A percentile compares a stretch with the other conserved stretches of the same genome.
Conservation (phyloP, 2,797 vertebrate genomes). For the Megaceryle alcyon region DNA sequence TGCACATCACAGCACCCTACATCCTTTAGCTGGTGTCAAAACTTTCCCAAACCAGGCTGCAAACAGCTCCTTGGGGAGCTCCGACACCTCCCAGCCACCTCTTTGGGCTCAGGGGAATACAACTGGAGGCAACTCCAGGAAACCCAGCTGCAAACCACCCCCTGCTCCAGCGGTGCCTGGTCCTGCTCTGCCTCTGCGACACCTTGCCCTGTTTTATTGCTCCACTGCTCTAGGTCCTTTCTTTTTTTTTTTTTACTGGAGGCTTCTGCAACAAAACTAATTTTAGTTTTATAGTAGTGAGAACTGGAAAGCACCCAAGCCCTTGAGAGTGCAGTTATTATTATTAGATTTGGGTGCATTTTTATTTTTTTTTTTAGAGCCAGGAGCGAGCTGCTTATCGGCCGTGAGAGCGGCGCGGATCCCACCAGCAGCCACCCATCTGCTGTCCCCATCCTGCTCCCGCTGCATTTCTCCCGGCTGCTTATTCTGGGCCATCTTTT, state of each 20-base stretch:
- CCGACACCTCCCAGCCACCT: not conserved
- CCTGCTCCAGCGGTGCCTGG: fast-evolving
- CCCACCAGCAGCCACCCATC: fast-evolving
- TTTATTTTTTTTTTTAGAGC: not conserved
- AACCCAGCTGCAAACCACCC: not conserved
- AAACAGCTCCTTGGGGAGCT: not conserved
- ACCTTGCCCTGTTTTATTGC: not conserved
- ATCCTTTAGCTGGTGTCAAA: not conserved
- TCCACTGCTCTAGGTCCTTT: not conserved
- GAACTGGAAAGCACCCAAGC: slow-evolving; percentile 48
- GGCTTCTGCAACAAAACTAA: slow-evolving; percentile 29
- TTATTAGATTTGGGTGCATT: slow-evolving; percentile 15
- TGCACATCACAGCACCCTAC: not conserved
- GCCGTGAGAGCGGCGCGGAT: fast-evolving
- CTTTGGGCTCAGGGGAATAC: not conserved
- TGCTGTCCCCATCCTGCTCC: not conserved
- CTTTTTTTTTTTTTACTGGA: not conserved
- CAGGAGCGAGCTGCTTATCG: fast-evolving
- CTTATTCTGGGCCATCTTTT: not conserved
- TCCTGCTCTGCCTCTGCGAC: not conserved
- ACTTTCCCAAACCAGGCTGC: not conserved
- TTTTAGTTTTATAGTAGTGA: slow-evolving; percentile 24
- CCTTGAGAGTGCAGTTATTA: slow-evolving; percentile 20
- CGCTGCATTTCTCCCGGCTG: not conserved
- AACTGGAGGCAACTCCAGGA: not conserved